Percentiles rank a stretch among this genome's conserved stretches.
Conservation (phyloP, 1,140 invertebrate species). For the Drosophila sp. region DNA sequence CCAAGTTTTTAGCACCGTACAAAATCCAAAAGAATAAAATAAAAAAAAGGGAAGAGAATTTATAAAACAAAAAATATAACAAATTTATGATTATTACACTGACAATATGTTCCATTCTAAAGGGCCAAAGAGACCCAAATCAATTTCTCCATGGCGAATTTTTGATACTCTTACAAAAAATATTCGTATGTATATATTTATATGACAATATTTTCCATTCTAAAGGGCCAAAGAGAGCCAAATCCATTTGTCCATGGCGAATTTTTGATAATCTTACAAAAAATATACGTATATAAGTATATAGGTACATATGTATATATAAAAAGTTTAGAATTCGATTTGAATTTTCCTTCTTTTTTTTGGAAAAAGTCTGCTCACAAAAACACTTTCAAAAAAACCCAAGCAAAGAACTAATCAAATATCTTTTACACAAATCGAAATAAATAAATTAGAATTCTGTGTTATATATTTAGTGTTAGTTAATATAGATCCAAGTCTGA, state of each 20-base stretch:
- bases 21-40: background rate
- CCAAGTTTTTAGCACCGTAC: background rate
- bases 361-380: too few species aligned
- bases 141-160: background rate
- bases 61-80: background rate
- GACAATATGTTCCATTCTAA: background rate
- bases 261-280: background rate
- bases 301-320: too few species aligned
- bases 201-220: background rate
- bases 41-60: background rate
- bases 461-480: too few species aligned
- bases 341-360: too few species aligned
- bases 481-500: too few species aligned
- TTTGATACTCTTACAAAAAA: background rate
- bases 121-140: background rate
- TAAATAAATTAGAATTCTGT: too few species aligned
- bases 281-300: too few species aligned
- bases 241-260: background rate
- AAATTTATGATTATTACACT: constrained; percentile 10
- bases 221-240: background rate
- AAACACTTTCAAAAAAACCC: too few species aligned
- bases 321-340: too few species aligned
- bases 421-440: too few species aligned
- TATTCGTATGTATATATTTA: background rate
- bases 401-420: too few species aligned